phyloP scores from a whole-genome alignment of 1,140 invertebrate genomes.

The Carcinoscorpius rotundicauda region DNA sequence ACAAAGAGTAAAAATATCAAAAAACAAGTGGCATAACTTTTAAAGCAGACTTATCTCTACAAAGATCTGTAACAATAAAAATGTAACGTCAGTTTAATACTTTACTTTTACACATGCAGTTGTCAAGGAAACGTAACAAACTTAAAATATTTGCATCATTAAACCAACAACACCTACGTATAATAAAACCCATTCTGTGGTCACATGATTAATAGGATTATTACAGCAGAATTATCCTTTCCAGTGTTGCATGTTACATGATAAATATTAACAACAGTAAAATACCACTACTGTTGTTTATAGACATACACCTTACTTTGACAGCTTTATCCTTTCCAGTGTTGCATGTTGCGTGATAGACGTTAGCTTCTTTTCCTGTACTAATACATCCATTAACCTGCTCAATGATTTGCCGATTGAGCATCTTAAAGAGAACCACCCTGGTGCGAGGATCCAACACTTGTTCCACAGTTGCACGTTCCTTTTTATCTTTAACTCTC shows the following conservation, averaged over 20 bases:
- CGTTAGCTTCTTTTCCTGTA: constrained; percentile 76
- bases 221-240: constrained; percentile 48
- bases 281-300: too few species aligned
- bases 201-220: background rate
- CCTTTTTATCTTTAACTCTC: constrained; percentile 80
- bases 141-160: too few species aligned
- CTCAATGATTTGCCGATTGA: constrained; percentile 63
- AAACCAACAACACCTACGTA: too few species aligned
- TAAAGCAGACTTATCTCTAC: too few species aligned
- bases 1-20: too few species aligned
- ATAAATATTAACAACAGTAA: constrained; percentile 53
- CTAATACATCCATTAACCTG: constrained; percentile 70
- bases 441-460: constrained; percentile 68
- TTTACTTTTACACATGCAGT: too few species aligned
- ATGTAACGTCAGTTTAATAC: too few species aligned
- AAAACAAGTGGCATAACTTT: too few species aligned
- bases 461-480: constrained; percentile 47
- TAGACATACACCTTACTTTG: constrained; percentile 36
- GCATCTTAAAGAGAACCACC: constrained; percentile 65
- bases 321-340: constrained; percentile 40
- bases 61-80: too few species aligned
- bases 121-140: too few species aligned
- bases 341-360: constrained; percentile 51
- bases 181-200: too few species aligned
- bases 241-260: constrained; percentile 42